These are phyloP conservation scores for Micromussa lordhowensis DNA, from an alignment of 92 coral and sea anemone genomes.

Conservation along the genomic window DNA sequence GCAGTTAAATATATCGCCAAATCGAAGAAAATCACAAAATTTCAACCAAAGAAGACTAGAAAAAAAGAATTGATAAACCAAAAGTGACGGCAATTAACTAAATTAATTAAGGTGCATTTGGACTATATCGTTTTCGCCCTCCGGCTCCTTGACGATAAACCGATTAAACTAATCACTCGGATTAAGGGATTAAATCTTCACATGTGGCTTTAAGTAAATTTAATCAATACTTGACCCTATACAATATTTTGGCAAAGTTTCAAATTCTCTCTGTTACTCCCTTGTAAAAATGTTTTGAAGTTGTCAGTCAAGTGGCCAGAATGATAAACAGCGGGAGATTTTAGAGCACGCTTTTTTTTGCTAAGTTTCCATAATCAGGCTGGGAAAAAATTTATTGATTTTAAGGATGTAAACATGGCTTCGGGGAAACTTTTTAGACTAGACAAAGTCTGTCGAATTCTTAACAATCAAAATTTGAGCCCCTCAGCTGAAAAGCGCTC, in stretches of 20 bases:
- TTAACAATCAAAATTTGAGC: too few relatives aligned
- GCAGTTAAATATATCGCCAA: too few relatives aligned
- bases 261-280: background rate
- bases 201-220: background rate
- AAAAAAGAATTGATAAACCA: too few relatives aligned
- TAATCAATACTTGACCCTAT: background rate
- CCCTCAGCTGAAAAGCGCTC: too few relatives aligned
- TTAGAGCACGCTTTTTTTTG: background rate
- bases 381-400: background rate
- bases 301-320: background rate
- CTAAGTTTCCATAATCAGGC: too few relatives aligned
- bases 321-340: background rate
- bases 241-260: slow-evolving; percentile 9
- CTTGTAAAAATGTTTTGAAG: background rate
- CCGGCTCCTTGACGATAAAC: background rate
- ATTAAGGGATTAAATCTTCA: background rate
- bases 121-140: background rate
- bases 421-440: too few relatives aligned
- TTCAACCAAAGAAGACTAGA: too few relatives aligned
- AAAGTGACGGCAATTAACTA: too few relatives aligned
- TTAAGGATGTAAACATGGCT: too few relatives aligned
- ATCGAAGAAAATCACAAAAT: too few relatives aligned
- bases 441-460: too few relatives aligned
- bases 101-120: background rate
- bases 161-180: too few relatives aligned